Evolutionary conservation across 2,888 invertebrate species (phyloP).

Genomic region (Ichneumoninae sp.): DNA sequence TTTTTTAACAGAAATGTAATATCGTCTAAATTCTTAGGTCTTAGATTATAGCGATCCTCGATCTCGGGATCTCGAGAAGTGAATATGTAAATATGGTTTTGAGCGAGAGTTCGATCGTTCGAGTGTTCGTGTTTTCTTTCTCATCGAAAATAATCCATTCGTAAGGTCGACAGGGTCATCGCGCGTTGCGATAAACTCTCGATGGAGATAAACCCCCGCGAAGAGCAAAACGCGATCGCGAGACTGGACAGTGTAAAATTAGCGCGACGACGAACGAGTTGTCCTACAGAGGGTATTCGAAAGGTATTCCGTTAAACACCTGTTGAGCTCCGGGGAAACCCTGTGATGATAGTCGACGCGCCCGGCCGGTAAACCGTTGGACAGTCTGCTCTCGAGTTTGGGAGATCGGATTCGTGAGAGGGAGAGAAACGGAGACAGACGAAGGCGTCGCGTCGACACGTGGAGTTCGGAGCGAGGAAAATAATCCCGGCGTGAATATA

Average conservation of each 20-base stretch:
- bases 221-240: neutral
- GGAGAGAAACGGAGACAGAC: slow-evolving; percentile 1
- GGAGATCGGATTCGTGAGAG: neutral
- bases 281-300: no score
- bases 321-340: slow-evolving; percentile 24
- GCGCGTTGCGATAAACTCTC: slow-evolving; percentile 45
- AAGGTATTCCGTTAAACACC: slow-evolving; percentile 5
- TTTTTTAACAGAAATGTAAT: neutral
- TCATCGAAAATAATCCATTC: slow-evolving; percentile 37
- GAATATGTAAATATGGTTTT: neutral
- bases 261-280: slow-evolving; percentile 12
- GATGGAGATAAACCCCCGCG: slow-evolving; percentile 39
- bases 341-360: neutral
- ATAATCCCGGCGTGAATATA: neutral
- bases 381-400: neutral
- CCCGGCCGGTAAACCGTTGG: neutral
- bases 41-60: neutral
- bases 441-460: slow-evolving; percentile 26
- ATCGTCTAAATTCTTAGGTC: neutral
- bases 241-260: slow-evolving; percentile 17
- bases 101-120: slow-evolving; percentile 11
- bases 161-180: slow-evolving; percentile 29
- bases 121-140: slow-evolving; percentile 6
- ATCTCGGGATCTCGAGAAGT: neutral
- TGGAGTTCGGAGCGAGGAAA: slow-evolving; percentile 17